Percentiles rank a stretch among this genome's conserved stretches.
Evolutionary conservation across 2,113 vertebrate species (phyloP).

Genomic region (Trogon surrucura): DNA sequence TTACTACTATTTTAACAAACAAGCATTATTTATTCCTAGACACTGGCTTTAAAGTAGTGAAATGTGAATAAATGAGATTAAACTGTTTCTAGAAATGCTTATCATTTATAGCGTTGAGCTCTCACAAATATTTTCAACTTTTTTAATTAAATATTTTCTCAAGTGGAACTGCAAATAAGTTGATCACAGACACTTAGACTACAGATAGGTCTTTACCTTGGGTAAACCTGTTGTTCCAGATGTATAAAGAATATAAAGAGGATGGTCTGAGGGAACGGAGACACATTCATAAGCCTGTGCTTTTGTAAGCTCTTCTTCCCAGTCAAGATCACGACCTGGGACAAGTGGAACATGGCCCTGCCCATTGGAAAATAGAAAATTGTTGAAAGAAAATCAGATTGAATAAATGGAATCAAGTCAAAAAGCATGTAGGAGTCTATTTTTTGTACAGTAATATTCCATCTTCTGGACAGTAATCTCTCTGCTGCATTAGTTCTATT

Average conservation of each 20-base stretch:
- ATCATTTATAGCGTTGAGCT: background rate
- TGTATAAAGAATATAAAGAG: constrained; percentile 94
- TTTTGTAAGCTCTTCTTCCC: constrained; percentile 90
- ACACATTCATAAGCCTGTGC: constrained; percentile 85
- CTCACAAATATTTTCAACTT: background rate
- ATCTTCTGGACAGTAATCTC: background rate
- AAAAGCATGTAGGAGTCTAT: background rate
- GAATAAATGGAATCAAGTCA: background rate
- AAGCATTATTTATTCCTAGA: background rate
- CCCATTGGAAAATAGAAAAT: background rate
- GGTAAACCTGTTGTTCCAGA: constrained; percentile 95
- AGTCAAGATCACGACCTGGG: constrained; percentile 84
- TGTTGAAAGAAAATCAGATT: background rate
- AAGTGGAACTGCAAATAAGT: background rate
- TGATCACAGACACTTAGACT: background rate
- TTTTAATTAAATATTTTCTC: constrained; percentile 9
- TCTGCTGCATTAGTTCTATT: background rate
- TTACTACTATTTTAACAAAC: background rate
- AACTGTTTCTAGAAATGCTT: background rate
- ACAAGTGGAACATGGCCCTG: constrained; percentile 81
- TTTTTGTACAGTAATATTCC: background rate
- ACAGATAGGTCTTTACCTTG: constrained; percentile 81
- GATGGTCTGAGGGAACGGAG: constrained; percentile 86
- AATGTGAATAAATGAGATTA: background rate
- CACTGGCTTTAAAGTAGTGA: background rate